Base-by-base conservation (phyloP, 2,888 invertebrate species). In the Thalpophila matura region DNA sequence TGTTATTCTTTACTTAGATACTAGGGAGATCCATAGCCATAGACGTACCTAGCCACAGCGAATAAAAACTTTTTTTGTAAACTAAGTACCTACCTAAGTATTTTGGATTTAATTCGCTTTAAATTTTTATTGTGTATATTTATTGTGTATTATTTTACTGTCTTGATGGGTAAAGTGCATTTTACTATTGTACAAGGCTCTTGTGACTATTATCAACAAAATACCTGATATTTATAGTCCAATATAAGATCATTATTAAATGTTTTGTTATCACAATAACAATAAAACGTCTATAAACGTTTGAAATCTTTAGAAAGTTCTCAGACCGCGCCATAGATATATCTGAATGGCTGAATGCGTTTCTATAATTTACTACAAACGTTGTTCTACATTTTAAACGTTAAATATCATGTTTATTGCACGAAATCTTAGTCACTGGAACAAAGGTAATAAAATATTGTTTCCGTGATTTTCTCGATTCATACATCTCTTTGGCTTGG, bases 361-460 rank as follows among this genome's bases (percentile, higher is more conserved):
- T 78, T 74, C 61, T 77, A 49, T 62, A 55, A 62, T 66, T 71
- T 58, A 65, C 51, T 31, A 29, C 42, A n/a, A 45, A n/a, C 42
- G 37, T 54, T 61, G 58, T 75, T 75, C 67, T 63, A 66, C 47
- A 66, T 65, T 58, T 58, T 27, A 60, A 45, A 55, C 35, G 26
- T 60, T 54, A 64, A 67, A 38, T 53, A 49, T 49, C 16, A 54
- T 56, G 31, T 60, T 55, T 46, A 53, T 38, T 31, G 27, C 62
- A 9, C 31, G 62, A 40, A 73, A 53, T 54, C 33, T 53, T 42
- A 20, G 27, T 12, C 16, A 14, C 54, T 54, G 33, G 35, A 59
- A 62, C 53, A 59, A 49, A 43, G 26, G 63, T 74, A 74, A 79
- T 79, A 79, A 83, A 84, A 71, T 70, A 75, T 80, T 74, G 70